phyloP scores from a whole-genome alignment of 2,113 vertebrate genomes.

The Malurus alboscapulatus region DNA sequence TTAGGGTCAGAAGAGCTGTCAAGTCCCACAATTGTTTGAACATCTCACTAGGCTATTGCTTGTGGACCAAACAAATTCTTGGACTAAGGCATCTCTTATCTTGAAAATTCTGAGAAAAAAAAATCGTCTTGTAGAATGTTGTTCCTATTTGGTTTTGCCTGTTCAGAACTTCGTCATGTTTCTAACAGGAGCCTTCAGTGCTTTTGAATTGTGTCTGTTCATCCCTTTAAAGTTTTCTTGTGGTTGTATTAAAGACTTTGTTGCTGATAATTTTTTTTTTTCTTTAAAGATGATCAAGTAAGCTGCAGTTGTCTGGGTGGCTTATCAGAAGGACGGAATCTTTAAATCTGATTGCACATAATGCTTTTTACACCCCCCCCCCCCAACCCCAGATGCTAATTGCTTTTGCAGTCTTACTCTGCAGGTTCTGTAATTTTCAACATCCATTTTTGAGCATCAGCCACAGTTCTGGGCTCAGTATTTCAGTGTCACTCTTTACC shows the following conservation, averaged over 20 bases:
- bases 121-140: not conserved
- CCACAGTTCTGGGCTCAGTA: not conserved
- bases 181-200: not conserved
- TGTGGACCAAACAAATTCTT: not conserved
- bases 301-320: not conserved
- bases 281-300: not conserved
- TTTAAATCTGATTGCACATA: conserved; percentile 26
- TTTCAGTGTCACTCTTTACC: not conserved
- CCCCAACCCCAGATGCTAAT: not conserved
- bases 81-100: not conserved
- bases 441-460: not conserved
- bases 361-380: not conserved
- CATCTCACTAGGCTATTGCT: not conserved
- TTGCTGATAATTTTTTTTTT: not conserved
- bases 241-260: not conserved
- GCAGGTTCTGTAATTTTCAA: not conserved
- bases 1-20: not conserved
- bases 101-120: not conserved
- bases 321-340: not conserved
- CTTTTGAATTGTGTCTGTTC: not conserved
- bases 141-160: not conserved
- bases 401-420: not conserved
- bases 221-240: not conserved
- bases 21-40: not conserved
- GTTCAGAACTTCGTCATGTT: not conserved